Evolutionary conservation across 2,797 vertebrate genomes (phyloP).

Genomic region (Buphagus erythrorhynchus): DNA sequence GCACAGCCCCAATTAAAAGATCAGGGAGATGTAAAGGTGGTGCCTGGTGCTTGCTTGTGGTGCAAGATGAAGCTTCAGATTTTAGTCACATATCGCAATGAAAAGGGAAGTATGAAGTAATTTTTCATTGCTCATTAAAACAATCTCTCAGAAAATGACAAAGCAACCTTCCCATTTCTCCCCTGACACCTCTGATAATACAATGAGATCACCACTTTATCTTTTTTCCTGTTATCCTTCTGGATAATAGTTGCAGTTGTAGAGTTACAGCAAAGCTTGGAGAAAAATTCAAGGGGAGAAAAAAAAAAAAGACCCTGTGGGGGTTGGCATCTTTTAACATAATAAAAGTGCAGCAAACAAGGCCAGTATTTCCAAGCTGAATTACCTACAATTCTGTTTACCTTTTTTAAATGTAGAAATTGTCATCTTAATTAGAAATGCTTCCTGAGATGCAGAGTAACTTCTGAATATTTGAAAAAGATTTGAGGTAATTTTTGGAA

Average conservation of each 20-base stretch:
- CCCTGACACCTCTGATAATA: slow-evolving; percentile 13
- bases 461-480: not conserved
- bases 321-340: not conserved
- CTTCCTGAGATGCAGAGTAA: not conserved
- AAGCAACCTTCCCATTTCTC: slow-evolving; percentile 17
- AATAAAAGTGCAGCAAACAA: not conserved
- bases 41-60: not conserved
- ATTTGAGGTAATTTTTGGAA: not conserved
- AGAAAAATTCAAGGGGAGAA: not conserved
- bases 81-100: not conserved
- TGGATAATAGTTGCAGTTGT: not conserved
- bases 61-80: not conserved
- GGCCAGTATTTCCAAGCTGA: not conserved
- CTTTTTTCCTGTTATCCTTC: slow-evolving; percentile 2
- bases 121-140: slow-evolving; percentile 9
- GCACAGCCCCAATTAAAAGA: not conserved
- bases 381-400: not conserved
- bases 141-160: slow-evolving; percentile 6
- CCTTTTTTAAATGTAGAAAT: not conserved
- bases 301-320: not conserved
- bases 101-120: not conserved
- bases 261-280: not conserved
- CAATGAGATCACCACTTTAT: slow-evolving; percentile 17
- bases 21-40: not conserved
- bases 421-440: not conserved